These are phyloP conservation scores for Hyaena hyaena DNA, from an alignment of 2,113 vertebrate species.

Conservation along the genomic window DNA sequence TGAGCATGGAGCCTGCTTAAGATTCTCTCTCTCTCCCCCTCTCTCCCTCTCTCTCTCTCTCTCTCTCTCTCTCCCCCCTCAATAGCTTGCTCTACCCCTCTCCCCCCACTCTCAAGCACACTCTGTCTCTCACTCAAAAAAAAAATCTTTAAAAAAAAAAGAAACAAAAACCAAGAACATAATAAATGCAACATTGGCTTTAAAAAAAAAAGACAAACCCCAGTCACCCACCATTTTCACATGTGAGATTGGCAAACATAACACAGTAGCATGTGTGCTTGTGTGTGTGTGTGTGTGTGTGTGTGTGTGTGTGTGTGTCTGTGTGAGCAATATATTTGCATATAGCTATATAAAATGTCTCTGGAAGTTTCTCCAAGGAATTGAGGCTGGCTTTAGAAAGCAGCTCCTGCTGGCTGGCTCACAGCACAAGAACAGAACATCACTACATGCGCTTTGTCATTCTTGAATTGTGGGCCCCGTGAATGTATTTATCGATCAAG, in stretches of 20 bases:
- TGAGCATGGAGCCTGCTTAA: no score
- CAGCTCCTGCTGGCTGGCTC: background rate
- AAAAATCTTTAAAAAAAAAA: no score
- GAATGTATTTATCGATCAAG: background rate
- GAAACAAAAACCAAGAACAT: background rate
- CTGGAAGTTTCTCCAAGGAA: background rate
- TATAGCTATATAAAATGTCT: fast-evolving
- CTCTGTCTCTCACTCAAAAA: no score
- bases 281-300: no score
- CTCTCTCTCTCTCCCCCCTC: no score
- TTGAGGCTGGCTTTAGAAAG: background rate
- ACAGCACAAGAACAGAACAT: background rate
- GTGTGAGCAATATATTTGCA: fast-evolving
- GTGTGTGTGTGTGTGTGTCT: fast-evolving
- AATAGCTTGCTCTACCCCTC: no score
- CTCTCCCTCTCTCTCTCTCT: no score
- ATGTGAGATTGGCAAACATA: no score
- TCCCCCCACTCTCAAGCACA: no score
- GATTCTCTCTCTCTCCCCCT: no score
- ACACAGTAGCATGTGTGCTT: fast-evolving
- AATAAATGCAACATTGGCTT: no score
- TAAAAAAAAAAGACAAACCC: background rate
- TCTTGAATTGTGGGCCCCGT: background rate
- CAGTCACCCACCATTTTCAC: background rate
- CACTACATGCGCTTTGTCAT: fast-evolving